Evolutionary conservation across 2,888 invertebrate genomes (phyloP), one percentile per base, ranked within the genome.

Genomic region (Ephialtes manifestator): DNA sequence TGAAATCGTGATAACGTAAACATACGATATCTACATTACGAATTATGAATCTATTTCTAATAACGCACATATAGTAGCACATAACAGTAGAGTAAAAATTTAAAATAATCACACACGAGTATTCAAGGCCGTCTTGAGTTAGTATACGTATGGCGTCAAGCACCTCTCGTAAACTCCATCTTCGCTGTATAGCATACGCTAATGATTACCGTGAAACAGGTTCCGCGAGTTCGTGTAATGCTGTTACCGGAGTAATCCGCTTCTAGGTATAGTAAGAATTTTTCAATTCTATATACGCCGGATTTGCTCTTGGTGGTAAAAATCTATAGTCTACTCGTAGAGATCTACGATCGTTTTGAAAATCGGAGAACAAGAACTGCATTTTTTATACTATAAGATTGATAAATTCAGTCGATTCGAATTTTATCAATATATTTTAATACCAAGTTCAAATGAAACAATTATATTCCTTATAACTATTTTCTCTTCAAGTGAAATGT

Each of bases 21-120:
- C 55, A 67, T 24, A 72, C 71, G 46, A 78, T 51, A 74, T 51
- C 48, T 43, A 58, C 15, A 18, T 60, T 51, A 78, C 20, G 51
- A 35, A 35, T 67, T 58, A 74, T 60, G 4, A n/a, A 74, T 74
- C 28, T 46, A 58, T 60, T n/a, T 46, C 48, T 31, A 63, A 75
- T 70, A 39, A 58, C 51, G 15, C 31, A 68, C 28, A 11, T 31
- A 31, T 11, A 58, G 53, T 20, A 43, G 71, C 51, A 48, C 39
- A 63, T 28, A 74, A 72, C 43, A 67, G 55, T 74, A 67, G 46
- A 75, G 43, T 55, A 80, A 63, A 79, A 46, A 70, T 75, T 74
- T 51, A 71, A 80, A 82, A 84, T 80, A 80, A 82, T 84, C 67
- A 82, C 83, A 82, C 72, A 84, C 55, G 86, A 86, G 84, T 82